These are phyloP conservation scores for Leptatherina wallacei DNA, from an alignment of 2,797 vertebrate genomes.

Conservation along the genomic window DNA sequence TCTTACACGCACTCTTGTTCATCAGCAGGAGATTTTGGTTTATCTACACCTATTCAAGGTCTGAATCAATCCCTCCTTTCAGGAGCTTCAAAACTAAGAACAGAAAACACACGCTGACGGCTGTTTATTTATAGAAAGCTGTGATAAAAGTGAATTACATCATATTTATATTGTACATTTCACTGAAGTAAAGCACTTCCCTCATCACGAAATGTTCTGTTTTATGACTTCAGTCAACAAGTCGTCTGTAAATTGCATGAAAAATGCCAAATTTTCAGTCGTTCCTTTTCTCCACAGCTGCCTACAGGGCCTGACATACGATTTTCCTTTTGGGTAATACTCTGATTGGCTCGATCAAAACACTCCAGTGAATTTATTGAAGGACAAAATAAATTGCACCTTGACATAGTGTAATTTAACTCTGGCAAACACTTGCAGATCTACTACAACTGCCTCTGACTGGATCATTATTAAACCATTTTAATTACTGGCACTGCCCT, in stretches of 20 bases:
- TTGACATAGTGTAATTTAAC: conserved; percentile 17
- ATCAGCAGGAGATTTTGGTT: conserved; percentile 67
- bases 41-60: conserved; percentile 62
- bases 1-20: conserved; percentile 53
- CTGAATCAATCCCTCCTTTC: conserved; percentile 49
- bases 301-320: neutral
- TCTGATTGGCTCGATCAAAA: neutral
- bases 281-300: neutral
- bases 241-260: neutral
- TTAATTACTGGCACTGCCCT: neutral
- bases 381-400: neutral
- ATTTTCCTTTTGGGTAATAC: neutral
- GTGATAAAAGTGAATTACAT: neutral
- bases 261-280: neutral
- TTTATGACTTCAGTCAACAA: neutral
- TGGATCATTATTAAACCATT: neutral
- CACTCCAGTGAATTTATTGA: neutral
- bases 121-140: conserved; percentile 18
- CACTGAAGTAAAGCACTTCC: neutral
- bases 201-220: neutral
- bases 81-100: conserved; percentile 25
- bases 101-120: neutral
- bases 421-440: conserved; percentile 15
- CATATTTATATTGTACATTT: neutral
- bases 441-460: neutral